A percentile compares a stretch with the other conserved stretches of the same genome.
Evolutionary conservation across 2,888 invertebrate genomes (phyloP).

Genomic region (Carpatolechia fugitivella): DNA sequence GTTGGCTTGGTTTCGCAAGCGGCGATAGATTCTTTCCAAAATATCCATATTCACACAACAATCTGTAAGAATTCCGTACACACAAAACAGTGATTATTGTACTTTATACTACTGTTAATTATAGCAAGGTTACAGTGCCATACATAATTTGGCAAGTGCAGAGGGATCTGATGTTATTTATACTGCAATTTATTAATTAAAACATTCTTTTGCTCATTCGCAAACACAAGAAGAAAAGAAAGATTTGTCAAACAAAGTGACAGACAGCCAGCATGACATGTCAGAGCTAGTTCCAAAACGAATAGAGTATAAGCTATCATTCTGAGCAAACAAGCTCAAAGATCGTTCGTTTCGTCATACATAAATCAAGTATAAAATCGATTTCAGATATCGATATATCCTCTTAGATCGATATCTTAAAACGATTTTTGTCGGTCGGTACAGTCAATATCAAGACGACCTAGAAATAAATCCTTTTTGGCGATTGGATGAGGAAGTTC

Average conservation of each 20-base stretch:
- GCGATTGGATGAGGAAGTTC: too few species aligned
- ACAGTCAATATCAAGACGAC: too few species aligned
- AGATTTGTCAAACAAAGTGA: neutral
- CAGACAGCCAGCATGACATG: neutral
- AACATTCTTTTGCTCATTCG: neutral
- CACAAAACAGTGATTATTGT: conserved; percentile 27
- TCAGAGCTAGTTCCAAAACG: too few species aligned
- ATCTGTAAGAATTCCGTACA: neutral
- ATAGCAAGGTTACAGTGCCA: conserved; percentile 52
- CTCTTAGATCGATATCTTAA: too few species aligned
- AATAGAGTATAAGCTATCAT: too few species aligned
- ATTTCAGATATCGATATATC: too few species aligned
- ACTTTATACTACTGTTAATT: conserved; percentile 40
- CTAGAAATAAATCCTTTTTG: too few species aligned
- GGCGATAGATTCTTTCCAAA: conserved; percentile 58
- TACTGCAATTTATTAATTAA: conserved; percentile 20
- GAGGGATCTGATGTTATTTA: conserved; percentile 45
- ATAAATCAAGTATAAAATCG: too few species aligned
- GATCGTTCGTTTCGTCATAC: too few species aligned
- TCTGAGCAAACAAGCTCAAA: too few species aligned
- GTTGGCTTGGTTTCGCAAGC: conserved; percentile 47
- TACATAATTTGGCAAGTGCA: conserved; percentile 73
- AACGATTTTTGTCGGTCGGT: too few species aligned
- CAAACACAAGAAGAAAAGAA: neutral
- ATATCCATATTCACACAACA: conserved; percentile 53